phyloP scores from a whole-genome alignment of 2,113 vertebrate genomes.

The Lamprotornis superbus region DNA sequence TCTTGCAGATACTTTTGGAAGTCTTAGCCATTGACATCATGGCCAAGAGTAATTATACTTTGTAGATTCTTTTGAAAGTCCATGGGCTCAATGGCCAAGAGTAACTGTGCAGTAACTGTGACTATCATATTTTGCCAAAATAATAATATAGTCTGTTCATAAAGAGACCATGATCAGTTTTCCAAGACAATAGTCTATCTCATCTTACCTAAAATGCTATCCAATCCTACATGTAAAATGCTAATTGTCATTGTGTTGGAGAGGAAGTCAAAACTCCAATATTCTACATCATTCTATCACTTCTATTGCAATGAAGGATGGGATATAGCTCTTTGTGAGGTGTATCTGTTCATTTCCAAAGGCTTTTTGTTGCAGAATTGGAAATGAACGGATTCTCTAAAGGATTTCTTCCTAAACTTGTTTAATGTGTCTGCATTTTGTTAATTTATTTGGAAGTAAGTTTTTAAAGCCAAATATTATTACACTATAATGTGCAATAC shows the following conservation, averaged over 20 bases:
- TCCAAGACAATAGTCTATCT: background rate
- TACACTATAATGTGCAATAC: background rate
- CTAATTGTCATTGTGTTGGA: background rate
- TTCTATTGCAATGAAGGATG: background rate
- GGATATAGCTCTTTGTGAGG: background rate
- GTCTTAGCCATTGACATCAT: background rate
- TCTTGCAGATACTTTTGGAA: background rate
- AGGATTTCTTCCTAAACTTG: background rate
- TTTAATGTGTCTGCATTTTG: background rate
- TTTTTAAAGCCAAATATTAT: constrained; percentile 38
- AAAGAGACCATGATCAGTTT: background rate
- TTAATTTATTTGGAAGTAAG: constrained; percentile 33
- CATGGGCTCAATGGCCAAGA: background rate
- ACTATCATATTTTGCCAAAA: background rate
- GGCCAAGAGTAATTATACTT: background rate
- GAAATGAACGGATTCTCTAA: background rate
- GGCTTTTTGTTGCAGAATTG: background rate
- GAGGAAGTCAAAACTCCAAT: background rate
- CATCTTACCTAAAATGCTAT: background rate
- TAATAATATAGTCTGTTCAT: background rate
- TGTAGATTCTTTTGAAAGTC: background rate
- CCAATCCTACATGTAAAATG: background rate
- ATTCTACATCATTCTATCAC: background rate
- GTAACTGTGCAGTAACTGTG: background rate
- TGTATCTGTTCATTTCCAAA: background rate